Percentiles rank a stretch among this genome's conserved stretches.
Evolutionary conservation across 1,140 invertebrate genomes (phyloP).

Genomic region (Leptopilina boulardi): DNA sequence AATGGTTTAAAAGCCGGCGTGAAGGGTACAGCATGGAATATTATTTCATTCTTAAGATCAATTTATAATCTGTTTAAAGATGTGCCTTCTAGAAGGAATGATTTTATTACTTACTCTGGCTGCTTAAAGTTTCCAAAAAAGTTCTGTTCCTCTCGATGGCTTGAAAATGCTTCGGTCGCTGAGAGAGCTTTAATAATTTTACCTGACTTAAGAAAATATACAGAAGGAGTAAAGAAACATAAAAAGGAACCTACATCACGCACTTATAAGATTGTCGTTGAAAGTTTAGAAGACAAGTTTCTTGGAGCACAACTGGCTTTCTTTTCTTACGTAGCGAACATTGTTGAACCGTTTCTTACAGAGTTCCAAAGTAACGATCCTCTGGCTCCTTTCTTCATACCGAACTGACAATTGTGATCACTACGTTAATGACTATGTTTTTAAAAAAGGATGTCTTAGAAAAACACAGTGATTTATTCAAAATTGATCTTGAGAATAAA

Average conservation of each 20-base stretch:
- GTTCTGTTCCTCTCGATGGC: constrained; percentile 45
- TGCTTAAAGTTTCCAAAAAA: constrained; percentile 39
- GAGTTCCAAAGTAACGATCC: constrained; percentile 51
- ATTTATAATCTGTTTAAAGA: constrained; percentile 46
- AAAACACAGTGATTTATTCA: no score
- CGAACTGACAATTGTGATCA: not conserved
- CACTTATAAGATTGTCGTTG: no score
- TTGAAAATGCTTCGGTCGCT: constrained; percentile 41
- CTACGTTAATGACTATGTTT: not conserved
- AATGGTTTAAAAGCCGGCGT: not conserved
- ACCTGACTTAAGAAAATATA: constrained; percentile 34
- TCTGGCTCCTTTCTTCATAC: constrained; percentile 44
- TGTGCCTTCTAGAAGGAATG: constrained; percentile 33
- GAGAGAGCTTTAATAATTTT: constrained; percentile 18
- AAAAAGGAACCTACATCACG: no score
- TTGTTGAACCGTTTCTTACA: constrained; percentile 50
- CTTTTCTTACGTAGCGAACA: constrained; percentile 45
- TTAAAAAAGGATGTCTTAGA: not conserved
- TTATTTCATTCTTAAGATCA: constrained; percentile 34
- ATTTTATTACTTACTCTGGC: constrained; percentile 34
- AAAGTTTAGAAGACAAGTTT: constrained; percentile 40
- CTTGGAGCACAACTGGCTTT: constrained; percentile 43
- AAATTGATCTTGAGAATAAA: no score
- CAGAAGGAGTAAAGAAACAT: no score
- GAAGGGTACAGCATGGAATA: constrained; percentile 11